Conservation (phyloP, 2,888 invertebrate genomes). For the Lycaena phlaeas region DNA sequence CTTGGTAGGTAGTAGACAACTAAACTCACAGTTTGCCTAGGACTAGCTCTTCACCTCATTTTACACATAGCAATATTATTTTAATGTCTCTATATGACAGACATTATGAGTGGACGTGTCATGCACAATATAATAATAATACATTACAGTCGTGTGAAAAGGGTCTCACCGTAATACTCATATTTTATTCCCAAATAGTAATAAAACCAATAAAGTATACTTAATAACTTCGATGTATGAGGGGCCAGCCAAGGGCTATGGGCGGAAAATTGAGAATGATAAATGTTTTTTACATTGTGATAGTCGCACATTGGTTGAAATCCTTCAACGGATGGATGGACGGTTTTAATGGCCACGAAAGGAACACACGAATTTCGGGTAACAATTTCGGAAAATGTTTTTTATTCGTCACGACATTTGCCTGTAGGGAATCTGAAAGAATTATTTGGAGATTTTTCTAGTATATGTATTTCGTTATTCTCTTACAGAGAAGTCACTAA, state of each 20-base stretch:
- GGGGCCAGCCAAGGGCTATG: constrained; percentile 14
- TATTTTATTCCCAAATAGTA: constrained; percentile 6
- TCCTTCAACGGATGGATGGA: constrained; percentile 53
- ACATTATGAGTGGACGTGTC: too few species aligned
- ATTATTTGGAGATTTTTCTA: too few species aligned
- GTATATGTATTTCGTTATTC: too few species aligned
- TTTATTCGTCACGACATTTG: constrained; percentile 13
- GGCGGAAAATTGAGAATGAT: constrained; percentile 50
- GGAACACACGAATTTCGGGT: constrained; percentile 36
- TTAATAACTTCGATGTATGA: constrained; percentile 2
- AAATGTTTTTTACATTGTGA: constrained; percentile 55
- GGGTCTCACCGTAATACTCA: constrained; percentile 2
- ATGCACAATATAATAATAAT: too few species aligned
- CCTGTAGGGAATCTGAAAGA: not conserved
- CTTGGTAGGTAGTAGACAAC: too few species aligned
- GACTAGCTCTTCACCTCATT: too few species aligned
- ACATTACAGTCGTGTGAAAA: not conserved
- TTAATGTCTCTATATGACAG: too few species aligned
- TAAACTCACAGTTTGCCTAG: too few species aligned
- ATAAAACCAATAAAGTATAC: constrained; percentile 7
- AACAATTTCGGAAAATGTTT: constrained; percentile 41
- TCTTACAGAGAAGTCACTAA: too few species aligned
- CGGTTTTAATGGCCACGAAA: constrained; percentile 58
- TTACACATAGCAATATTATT: too few species aligned
- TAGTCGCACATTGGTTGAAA: constrained; percentile 48